Conservation (phyloP, 1,140 invertebrate genomes). For the Drosophila ironensis region DNA sequence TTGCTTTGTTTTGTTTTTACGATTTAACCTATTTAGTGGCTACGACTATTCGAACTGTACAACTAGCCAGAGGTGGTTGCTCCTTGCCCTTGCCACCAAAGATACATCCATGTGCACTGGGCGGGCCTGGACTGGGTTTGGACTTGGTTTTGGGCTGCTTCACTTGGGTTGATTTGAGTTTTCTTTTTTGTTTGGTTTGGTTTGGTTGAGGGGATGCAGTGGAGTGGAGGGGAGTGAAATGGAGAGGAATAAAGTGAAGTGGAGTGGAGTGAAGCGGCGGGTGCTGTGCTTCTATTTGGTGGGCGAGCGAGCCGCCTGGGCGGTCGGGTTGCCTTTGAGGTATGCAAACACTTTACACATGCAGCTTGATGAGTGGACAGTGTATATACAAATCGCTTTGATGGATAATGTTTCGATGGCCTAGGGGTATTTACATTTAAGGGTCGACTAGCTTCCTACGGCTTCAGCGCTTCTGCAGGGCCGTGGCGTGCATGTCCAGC, state of each 20-base stretch:
- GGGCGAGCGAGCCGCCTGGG: neutral
- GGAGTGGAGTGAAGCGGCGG: no score
- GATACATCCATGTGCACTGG: no score
- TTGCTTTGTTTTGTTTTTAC: slow-evolving; percentile 11
- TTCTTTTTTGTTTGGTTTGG: neutral
- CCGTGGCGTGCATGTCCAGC: slow-evolving; percentile 9
- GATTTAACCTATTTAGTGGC: slow-evolving; percentile 12
- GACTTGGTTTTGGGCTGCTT: no score
- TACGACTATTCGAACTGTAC: slow-evolving; percentile 39
- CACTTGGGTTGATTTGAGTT: slow-evolving; percentile 5
- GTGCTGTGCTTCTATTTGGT: slow-evolving; percentile 20
- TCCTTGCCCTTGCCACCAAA: no score
- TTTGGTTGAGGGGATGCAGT: no score
- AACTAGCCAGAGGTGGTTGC: slow-evolving; percentile 5
- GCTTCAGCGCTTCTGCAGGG: slow-evolving; percentile 45
- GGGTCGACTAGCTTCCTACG: slow-evolving; percentile 65
- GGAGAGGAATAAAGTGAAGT: no score
- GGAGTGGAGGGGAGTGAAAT: no score
- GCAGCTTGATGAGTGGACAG: neutral
- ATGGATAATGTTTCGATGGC: slow-evolving; percentile 2
- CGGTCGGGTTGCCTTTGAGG: slow-evolving; percentile 18
- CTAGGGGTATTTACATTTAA: slow-evolving; percentile 28
- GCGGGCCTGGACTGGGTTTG: no score
- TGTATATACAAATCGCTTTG: neutral
- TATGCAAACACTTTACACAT: slow-evolving; percentile 38